Conservation (phyloP, 2,888 invertebrate genomes). For the Xylota sylvarum region DNA sequence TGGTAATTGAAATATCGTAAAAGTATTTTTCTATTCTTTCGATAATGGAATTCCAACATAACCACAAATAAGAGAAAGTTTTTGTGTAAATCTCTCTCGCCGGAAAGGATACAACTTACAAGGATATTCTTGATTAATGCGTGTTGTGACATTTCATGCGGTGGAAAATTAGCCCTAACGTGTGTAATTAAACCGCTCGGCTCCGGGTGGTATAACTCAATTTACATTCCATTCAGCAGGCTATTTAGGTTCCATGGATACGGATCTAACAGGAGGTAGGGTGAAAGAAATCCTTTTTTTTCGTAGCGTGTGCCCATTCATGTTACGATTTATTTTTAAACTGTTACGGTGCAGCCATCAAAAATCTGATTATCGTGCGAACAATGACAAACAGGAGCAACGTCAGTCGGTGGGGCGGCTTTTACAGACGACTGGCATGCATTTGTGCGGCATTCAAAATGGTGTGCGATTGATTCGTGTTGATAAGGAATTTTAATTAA, state of each 20-base stretch:
- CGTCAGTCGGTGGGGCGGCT: not conserved
- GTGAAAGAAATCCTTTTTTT: not conserved
- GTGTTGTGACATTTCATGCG: constrained; percentile 49
- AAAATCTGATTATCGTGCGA: constrained; percentile 42
- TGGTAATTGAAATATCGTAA: constrained; percentile 61
- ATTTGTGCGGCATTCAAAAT: constrained; percentile 34
- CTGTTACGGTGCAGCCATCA: constrained; percentile 32
- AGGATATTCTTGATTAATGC: constrained; percentile 47
- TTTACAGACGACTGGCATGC: constrained; percentile 41
- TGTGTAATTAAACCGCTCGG: constrained; percentile 32
- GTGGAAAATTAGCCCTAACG: constrained; percentile 25
- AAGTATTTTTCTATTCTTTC: constrained; percentile 5
- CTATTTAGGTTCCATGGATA: constrained; percentile 12
- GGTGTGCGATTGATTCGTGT: constrained; percentile 63
- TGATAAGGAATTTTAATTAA: constrained; percentile 72
- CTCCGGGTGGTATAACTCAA: constrained; percentile 51
- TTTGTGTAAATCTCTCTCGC: constrained; percentile 8
- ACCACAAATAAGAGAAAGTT: constrained; percentile 36
- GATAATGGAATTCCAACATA: constrained; percentile 44
- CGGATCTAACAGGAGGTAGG: constrained; percentile 1
- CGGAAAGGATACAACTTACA: not conserved
- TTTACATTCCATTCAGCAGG: constrained; percentile 60
- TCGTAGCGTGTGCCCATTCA: constrained; percentile 29
- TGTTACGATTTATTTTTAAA: constrained; percentile 57
- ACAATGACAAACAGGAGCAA: not conserved